Conservation (phyloP, 2,888 invertebrate species). For the Hirtodrosophila histrioides region DNA sequence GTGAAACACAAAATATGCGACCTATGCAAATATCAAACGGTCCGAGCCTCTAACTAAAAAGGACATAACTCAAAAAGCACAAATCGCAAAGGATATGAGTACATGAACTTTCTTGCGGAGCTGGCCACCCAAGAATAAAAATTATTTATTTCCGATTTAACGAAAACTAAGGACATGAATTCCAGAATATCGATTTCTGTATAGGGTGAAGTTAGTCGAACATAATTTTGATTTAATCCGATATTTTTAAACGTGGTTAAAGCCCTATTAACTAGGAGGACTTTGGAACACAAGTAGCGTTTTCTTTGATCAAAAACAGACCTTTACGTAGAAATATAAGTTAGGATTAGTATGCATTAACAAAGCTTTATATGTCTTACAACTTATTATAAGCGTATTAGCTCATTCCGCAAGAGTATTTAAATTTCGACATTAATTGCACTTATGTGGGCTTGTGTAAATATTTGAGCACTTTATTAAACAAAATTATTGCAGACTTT, state of each 20-base stretch:
- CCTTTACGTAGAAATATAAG: too few species aligned
- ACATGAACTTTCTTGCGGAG: not conserved
- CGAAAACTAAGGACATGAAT: too few species aligned
- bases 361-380: too few species aligned
- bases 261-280: too few species aligned
- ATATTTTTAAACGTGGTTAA: too few species aligned
- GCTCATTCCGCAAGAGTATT: slow-evolving; percentile 8
- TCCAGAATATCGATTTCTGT: too few species aligned
- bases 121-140: not conserved
- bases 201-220: too few species aligned
- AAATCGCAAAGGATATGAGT: not conserved
- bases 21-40: slow-evolving; percentile 65
- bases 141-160: too few species aligned
- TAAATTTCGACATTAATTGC: not conserved
- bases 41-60: slow-evolving; percentile 41
- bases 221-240: too few species aligned
- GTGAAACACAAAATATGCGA: slow-evolving; percentile 70
- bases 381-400: not conserved
- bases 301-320: too few species aligned
- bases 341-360: too few species aligned
- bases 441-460: slow-evolving; percentile 40
- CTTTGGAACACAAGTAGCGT: too few species aligned
- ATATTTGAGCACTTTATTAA: slow-evolving; percentile 69
- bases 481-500: slow-evolving; percentile 49
- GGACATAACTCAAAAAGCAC: not conserved